Evolutionary conservation across 2,888 invertebrate genomes (phyloP), one percentile per base, ranked within the genome.

Genomic region (Idaea dimidiata): DNA sequence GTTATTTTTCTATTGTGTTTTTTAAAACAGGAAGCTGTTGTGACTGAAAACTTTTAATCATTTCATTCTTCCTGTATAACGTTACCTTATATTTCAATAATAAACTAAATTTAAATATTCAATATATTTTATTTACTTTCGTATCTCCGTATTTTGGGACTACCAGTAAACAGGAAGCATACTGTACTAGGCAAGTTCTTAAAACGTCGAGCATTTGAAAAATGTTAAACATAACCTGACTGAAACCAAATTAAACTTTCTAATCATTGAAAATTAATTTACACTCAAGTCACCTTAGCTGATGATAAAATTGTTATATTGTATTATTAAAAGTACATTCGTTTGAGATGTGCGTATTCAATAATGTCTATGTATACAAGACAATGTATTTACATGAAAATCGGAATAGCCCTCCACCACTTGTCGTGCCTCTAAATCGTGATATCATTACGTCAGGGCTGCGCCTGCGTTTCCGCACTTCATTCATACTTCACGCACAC

Each of bases 401-500:
- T 57, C n/a, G n/a, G 24, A n/a, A 57, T 8, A 31, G 60, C 55
- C 58, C 17, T 59, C 31, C 32, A 54, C 61, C 60, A 57, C 60
- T 58, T 64, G 62, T 64, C 70, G 66, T 64, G 61, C 62, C 66
- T 70, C 71, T 75, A 71, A 73, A 68, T 63, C 54, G 54, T 54
- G 54, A 54, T 54, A 17, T 16, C 54, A 54, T 54, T 16, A 78
- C 79, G 80, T 74, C 70, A 75, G 61, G 16, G 54, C 43, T 55
- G 57, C 63, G 65, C 68, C 76, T 16, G 54, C 54, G 16, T 43
- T 76, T 80, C 77, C 80, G 81, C 69, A 77, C 68, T 79, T 76
- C 81, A 80, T 81, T 80, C 81, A 80, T 78, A 68, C 66, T 63
- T 59, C 68, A 74, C 60, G 65, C 65, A 65, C 17, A 66, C 68